A percentile compares a stretch with the other conserved stretches of the same genome.
phyloP scores from a whole-genome alignment of 2,113 vertebrate species.

The Chamaea fasciata region DNA sequence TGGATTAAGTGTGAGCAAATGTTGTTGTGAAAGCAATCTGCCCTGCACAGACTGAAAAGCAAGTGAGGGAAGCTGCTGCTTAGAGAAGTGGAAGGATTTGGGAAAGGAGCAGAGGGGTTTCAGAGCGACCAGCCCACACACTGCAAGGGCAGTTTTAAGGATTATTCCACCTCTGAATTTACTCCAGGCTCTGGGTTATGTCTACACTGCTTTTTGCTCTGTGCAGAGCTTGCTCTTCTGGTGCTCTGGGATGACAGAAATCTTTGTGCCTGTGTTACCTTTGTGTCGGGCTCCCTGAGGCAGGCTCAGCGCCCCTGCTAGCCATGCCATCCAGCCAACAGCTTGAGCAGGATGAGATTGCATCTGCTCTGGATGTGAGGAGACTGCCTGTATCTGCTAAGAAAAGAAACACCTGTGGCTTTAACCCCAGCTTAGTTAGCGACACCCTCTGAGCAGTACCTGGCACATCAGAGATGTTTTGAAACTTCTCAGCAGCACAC shows the following conservation, averaged over 20 bases:
- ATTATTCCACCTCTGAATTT: background rate
- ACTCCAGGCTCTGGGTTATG: background rate
- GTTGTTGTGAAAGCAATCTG: background rate
- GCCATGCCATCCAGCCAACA: background rate
- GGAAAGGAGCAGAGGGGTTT: background rate
- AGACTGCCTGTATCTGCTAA: background rate
- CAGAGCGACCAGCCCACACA: background rate
- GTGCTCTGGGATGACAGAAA: background rate
- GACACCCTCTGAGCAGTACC: background rate
- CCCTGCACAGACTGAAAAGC: background rate
- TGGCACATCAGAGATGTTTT: background rate
- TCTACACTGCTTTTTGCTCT: background rate
- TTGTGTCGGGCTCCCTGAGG: background rate
- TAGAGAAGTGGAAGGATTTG: background rate
- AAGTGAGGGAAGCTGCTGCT: background rate
- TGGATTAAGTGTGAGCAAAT: background rate
- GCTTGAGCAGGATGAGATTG: background rate
- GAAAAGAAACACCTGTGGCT: rapidly evolving
- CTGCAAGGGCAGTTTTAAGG: background rate
- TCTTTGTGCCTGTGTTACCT: background rate
- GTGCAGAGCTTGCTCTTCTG: rapidly evolving
- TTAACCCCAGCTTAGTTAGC: background rate
- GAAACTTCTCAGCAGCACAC: background rate
- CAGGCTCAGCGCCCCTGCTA: background rate
- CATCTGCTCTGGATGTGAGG: background rate